Percentiles rank a stretch among this genome's conserved stretches.
phyloP scores from a whole-genome alignment of 2,113 vertebrate species.

The Malurus melanocephalus region DNA sequence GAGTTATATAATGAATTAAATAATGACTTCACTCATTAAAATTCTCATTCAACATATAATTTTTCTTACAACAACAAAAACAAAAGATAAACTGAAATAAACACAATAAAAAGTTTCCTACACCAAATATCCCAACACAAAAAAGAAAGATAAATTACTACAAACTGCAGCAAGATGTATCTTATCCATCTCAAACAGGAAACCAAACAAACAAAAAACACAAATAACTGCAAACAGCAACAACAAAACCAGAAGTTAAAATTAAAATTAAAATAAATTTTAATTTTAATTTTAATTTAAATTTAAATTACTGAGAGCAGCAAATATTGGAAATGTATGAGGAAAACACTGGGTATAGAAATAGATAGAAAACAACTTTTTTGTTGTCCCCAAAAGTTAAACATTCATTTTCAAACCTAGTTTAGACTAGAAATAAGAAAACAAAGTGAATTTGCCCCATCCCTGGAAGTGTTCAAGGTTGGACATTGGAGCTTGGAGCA shows the following conservation, averaged over 20 bases:
- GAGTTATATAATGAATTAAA: no score
- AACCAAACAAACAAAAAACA: neutral
- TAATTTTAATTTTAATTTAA: neutral
- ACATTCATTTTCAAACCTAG: neutral
- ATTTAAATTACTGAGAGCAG: neutral
- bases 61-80: no score
- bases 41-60: no score
- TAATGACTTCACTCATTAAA: no score
- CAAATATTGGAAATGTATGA: neutral
- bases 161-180: neutral
- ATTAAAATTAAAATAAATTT: no score
- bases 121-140: no score
- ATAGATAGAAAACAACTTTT: neutral
- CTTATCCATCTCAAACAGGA: neutral
- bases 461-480: fast-evolving
- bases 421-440: neutral
- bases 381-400: neutral
- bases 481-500: neutral
- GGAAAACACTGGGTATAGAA: neutral
- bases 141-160: no score
- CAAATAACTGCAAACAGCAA: neutral
- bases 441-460: neutral
- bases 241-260: neutral
- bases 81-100: no score
- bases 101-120: no score